Base-by-base conservation (phyloP, 2,113 vertebrate genomes). In the Labeo rohita region DNA sequence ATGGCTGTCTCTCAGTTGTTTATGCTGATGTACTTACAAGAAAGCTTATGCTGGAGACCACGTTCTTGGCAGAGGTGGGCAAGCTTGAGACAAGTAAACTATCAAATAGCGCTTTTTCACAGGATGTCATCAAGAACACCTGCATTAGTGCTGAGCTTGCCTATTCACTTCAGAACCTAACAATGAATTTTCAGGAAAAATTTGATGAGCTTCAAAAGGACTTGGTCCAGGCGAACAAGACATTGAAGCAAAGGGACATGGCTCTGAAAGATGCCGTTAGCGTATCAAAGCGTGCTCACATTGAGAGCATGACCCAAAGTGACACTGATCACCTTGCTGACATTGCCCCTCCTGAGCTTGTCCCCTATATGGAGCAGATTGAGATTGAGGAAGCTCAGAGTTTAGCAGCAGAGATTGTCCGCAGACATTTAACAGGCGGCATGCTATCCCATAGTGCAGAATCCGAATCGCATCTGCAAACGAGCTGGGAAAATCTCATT, bases 41-140 rank as follows among this genome's bases (percentile, higher is more conserved):
- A 88, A 98, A 98, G 91, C 90, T 98, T 54, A 92, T 97, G 89
- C 92, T 98, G 54, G 97, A 98, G 87, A 95, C 95, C 50, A 94
- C 94, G 13, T 97, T 98, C 89, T 97, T 96, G 96, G 94, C 93
- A 85, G 96, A 97, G 59, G 91, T 98, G 2, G 95, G 97, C 84
- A 94, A 95, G 61, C 92, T 96, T 5, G 87, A 93, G 74, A 78
- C 70, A 11, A 52, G 36, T 18, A 82, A 82, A 11, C 12, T 82
- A 87, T 23, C 87, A 49, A n/a, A 52, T 36, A 66, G 77, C 47
- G 77, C 76, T 39, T 80, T 89, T 45, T 83, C 84, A 34, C 89
- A 93, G 86, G 88, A 47, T 28, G 83, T 79, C 56, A 94, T 91
- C 82, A 92, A 74, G 59, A 93, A 0, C 90, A 94, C 90, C 88